These are phyloP conservation scores for Epinephelus lanceolatus DNA, from an alignment of 2,113 vertebrate genomes.

Conservation along the genomic window DNA sequence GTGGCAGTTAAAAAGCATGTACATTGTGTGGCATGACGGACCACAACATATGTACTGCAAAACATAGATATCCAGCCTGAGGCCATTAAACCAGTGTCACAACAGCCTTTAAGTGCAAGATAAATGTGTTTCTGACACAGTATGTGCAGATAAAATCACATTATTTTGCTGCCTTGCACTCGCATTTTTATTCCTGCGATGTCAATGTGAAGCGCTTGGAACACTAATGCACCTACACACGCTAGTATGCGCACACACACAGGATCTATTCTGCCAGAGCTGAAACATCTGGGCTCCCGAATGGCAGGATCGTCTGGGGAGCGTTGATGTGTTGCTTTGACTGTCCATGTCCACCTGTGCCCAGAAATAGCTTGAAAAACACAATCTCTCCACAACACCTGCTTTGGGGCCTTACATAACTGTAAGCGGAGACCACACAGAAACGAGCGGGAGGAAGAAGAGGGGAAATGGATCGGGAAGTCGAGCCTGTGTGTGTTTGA, in stretches of 20 bases:
- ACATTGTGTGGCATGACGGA: conserved; percentile 29
- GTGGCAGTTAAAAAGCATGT: conserved; percentile 5
- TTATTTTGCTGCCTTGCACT: conserved; percentile 22
- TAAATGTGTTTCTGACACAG: conserved; percentile 20
- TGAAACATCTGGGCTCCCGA: conserved; percentile 60
- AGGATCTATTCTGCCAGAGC: conserved; percentile 10
- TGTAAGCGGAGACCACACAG: conserved; percentile 33
- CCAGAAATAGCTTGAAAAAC: conserved; percentile 68
- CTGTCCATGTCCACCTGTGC: conserved; percentile 66
- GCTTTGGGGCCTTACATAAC: conserved; percentile 52
- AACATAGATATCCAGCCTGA: conserved; percentile 12
- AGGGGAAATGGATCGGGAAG: conserved; percentile 27
- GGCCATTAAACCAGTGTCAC: conserved; percentile 38
- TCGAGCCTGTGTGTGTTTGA: not conserved
- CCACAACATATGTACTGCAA: not conserved
- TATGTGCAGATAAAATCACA: conserved; percentile 25
- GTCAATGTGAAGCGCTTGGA: conserved; percentile 7
- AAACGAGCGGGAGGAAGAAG: conserved; percentile 3
- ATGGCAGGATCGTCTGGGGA: conserved; percentile 36
- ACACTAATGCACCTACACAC: conserved; percentile 2
- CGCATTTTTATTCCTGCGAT: conserved; percentile 4
- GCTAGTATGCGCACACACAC: not conserved
- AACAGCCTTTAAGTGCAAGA: conserved; percentile 23
- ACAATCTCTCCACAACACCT: conserved; percentile 69
- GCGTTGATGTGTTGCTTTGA: conserved; percentile 58